These are phyloP conservation scores for Thera obeliscata DNA, from an alignment of 2,888 invertebrate species.

Conservation along the genomic window DNA sequence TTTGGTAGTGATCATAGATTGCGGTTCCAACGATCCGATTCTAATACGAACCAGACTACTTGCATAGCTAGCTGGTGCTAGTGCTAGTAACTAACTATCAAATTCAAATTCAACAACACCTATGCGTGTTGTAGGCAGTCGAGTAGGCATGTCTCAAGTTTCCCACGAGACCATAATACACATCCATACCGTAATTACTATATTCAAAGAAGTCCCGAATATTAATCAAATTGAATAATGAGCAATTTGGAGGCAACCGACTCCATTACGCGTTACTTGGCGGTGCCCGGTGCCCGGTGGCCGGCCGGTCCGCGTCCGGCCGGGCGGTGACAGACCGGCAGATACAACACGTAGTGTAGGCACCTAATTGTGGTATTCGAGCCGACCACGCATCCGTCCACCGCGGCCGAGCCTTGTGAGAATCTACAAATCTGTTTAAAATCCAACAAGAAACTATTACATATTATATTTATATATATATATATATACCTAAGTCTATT, in stretches of 20 bases:
- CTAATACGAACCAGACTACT: too few species aligned
- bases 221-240: conserved; percentile 42
- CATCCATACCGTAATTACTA: conserved; percentile 11
- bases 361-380: conserved; percentile 28
- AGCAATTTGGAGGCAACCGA: conserved; percentile 34
- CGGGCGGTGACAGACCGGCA: too few species aligned
- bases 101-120: not conserved
- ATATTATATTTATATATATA: not conserved
- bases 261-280: conserved; percentile 29
- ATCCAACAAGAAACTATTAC: conserved; percentile 5
- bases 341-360: too few species aligned
- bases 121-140: not conserved
- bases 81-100: not conserved
- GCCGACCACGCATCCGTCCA: conserved; percentile 23
- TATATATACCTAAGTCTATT: not conserved
- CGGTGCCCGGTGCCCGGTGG: conserved; percentile 2
- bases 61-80: too few species aligned
- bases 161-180: conserved; percentile 35
- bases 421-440: not conserved
- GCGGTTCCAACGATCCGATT: too few species aligned
- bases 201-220: conserved; percentile 34
- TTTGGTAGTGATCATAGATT: too few species aligned
- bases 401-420: not conserved
- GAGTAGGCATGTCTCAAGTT: conserved; percentile 10
- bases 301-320: too few species aligned